A percentile compares a stretch with the other conserved stretches of the same genome.
phyloP scores from a whole-genome alignment of 2,113 vertebrate genomes.

The Oceanodroma tethys region DNA sequence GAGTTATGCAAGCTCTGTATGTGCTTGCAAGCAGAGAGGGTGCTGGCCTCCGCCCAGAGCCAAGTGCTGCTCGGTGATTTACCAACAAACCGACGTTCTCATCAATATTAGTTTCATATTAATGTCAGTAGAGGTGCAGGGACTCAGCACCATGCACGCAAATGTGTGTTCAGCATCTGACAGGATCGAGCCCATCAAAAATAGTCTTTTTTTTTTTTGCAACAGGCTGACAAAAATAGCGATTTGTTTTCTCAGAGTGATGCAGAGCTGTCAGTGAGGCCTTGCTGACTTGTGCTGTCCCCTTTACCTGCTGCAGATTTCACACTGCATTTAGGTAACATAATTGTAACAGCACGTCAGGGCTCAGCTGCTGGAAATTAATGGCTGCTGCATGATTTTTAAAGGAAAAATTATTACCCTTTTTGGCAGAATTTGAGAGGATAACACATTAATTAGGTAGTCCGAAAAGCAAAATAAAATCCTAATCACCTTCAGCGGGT shows the following conservation, averaged over 20 bases:
- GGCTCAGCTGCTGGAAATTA: neutral
- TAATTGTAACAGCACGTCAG: neutral
- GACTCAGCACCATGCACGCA: neutral
- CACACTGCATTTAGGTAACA: neutral
- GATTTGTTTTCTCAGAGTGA: neutral
- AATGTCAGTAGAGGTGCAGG: neutral
- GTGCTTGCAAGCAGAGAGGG: neutral
- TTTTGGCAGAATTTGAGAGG: neutral
- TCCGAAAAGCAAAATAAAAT: neutral
- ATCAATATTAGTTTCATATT: neutral
- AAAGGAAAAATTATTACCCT: neutral
- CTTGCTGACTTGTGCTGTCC: neutral
- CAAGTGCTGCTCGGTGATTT: neutral
- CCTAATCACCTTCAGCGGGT: neutral
- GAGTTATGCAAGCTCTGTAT: conserved; percentile 45
- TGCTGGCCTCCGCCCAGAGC: neutral
- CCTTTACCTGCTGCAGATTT: neutral
- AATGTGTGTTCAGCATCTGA: neutral
- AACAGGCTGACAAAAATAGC: neutral
- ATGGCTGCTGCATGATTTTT: neutral
- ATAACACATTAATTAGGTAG: neutral
- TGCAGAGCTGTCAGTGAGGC: neutral
- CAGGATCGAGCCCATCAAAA: neutral
- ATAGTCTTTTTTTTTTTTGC: neutral
- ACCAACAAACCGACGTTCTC: neutral